Evolutionary conservation across 1,140 invertebrate species (phyloP), one percentile per base, ranked within the genome.

Genomic region (Drosophila tristis): DNA sequence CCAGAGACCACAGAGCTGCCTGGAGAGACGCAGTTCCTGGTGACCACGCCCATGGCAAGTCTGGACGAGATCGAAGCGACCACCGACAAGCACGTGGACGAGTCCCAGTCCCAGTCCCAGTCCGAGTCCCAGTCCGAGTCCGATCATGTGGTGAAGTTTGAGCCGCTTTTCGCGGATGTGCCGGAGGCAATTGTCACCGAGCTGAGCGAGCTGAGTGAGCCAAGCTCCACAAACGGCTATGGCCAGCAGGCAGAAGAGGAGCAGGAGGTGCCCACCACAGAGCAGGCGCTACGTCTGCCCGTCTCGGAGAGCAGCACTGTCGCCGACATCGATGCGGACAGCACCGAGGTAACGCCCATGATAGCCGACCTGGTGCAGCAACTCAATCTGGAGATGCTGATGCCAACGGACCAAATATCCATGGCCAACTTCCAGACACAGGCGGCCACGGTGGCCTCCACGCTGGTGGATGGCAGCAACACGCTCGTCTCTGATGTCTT

Each of bases 341-440:
- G 84, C 53, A 90, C 85, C 0, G 84, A 86, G 45, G 73, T 78
- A 2, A 77, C 90, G 0, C 81, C 84, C 1, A 73, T 74, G 67
- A 76, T 91, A 43, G 90, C 87, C 48, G 85, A 91, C 63, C 63
- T 91, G 29, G 85, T 90, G 49, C 84, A 90, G 44, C 82, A 91
- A 39, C 76, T 91, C 0, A 91, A 91, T 54, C 23, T 91, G 50
- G 80, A 91, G 42, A 61, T 91, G 45, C 60, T 91, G 0, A 87
- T 68, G 48, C 90, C 90, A 9, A 90, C 80, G 11, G 87, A 90
- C 39, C 82, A 86, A 42, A 91, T 92, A 59, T 89, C 75, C 0
- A 92, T 93, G 92, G 54, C 76, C 9, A 82, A 93, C 43, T 90
- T 93, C 61, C 90, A 92, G 63, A 91, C 84, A 0, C 90, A 93